Base-by-base conservation (phyloP, 2,797 vertebrate genomes). In the Iguana delicatissima region DNA sequence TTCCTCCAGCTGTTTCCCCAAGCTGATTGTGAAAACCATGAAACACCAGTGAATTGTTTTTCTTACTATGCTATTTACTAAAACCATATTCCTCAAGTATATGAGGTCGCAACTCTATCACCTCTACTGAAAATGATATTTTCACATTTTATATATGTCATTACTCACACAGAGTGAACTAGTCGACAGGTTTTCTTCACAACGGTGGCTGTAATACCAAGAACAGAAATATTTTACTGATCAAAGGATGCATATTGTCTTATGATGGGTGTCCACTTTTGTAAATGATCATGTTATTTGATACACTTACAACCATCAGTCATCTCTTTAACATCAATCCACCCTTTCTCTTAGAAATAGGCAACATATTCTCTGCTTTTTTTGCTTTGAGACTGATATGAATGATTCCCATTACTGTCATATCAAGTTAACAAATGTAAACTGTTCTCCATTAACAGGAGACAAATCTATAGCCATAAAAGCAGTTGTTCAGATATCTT, bases 401-500 rank as follows among this genome's bases (percentile, higher is more conserved):
- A 32, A 59, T 2, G 67, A 86, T 1, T 80, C 80, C 52, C 73
- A 55, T 50, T 80, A 83, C 64, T 84, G 35, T 76, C 29, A 52
- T 74, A 69, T 76, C 24, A 2, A 79, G 81, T 32, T 85, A 74
- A 62, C 4, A 32, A 38, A 73, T 76, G 46, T 8, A 42, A 90
- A 62, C 8, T 76, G 7, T 9, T 35, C 4, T 87, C 38, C 6
- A 89, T n/a, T 85, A 87, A 81, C 85, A 89, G 35, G 6, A 90
- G 76, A 84, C 5, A 4, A 46, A n/a, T 32, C 10, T 22, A 67
- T 9, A 86, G 84, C 67, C 80, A 26, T 67, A 91, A 90, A 95
- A 93, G 29, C 62, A 93, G 1, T 1, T 84, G 16, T 69, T 79
- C 38, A 57, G 26, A 86, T 83, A 32, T 2, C 22, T 93, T 92